phyloP scores from a whole-genome alignment of 1,140 invertebrate species.

The Rhopalosiphum maidis region DNA sequence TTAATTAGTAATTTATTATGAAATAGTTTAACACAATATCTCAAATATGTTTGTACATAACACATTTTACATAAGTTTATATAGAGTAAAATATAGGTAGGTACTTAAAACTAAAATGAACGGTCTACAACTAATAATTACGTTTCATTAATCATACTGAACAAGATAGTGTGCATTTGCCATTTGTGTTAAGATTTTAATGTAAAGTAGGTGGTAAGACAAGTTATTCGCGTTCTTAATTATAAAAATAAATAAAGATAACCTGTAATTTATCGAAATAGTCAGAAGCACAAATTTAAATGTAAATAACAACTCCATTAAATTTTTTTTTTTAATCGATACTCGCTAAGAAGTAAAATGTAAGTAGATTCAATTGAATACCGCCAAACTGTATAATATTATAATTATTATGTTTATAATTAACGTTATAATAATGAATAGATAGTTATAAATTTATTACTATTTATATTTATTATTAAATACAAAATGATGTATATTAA shows the following conservation, averaged over 20 bases:
- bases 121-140: neutral
- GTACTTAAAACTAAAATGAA: constrained; percentile 11
- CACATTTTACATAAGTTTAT: neutral
- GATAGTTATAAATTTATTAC: neutral
- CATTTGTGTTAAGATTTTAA: neutral
- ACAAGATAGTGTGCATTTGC: constrained; percentile 9
- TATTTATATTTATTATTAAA: too few relatives aligned
- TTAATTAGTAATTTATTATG: constrained; percentile 2
- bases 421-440: neutral
- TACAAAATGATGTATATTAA: neutral
- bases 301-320: neutral
- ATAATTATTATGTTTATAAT: neutral
- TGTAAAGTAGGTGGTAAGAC: constrained; percentile 13
- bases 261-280: constrained; percentile 9
- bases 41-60: neutral
- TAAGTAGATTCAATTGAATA: neutral
- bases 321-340: neutral
- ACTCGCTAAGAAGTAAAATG: neutral
- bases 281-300: neutral
- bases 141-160: neutral
- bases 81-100: constrained; percentile 9
- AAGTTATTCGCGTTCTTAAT: constrained; percentile 1
- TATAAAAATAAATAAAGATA: constrained; percentile 14
- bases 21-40: constrained; percentile 2
- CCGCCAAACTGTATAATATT: neutral